Percentiles rank a stretch among this genome's conserved stretches.
phyloP scores from a whole-genome alignment of 2,113 vertebrate species.

The Acanthisitta chloris region DNA sequence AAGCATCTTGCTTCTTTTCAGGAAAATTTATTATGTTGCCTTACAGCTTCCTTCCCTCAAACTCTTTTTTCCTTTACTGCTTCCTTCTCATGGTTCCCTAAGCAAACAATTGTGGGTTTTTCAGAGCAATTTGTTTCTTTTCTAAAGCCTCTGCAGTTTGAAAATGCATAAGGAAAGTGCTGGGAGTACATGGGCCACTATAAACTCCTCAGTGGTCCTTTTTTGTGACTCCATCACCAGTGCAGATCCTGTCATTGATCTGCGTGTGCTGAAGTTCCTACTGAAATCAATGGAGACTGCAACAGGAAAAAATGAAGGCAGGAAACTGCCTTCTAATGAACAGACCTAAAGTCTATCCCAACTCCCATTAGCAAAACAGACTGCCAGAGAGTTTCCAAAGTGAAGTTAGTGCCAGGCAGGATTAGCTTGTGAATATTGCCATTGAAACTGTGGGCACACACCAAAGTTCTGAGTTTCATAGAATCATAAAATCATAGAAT shows the following conservation, averaged over 20 bases:
- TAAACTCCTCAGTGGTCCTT: not conserved
- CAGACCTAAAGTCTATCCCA: not conserved
- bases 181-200: not conserved
- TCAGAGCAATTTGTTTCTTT: not conserved
- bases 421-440: not conserved
- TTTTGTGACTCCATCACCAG: not conserved
- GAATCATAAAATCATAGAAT: too few relatives aligned
- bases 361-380: not conserved
- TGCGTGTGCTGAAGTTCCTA: not conserved
- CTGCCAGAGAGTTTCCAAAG: not conserved
- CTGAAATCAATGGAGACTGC: slow-evolving; percentile 1
- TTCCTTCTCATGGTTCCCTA: not conserved
- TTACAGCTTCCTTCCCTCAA: not conserved
- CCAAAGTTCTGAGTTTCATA: not conserved
- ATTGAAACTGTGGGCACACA: not conserved
- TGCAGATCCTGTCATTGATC: slow-evolving; percentile 24
- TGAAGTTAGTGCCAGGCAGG: not conserved
- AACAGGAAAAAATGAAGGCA: not conserved
- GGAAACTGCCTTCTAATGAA: not conserved
- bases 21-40: not conserved
- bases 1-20: not conserved
- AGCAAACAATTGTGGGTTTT: not conserved
- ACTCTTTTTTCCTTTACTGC: not conserved
- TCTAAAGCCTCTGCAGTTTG: not conserved
- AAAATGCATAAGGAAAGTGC: not conserved